Percentiles rank a stretch among this genome's conserved stretches.
These are phyloP conservation scores for Acrocera orbiculus DNA, from an alignment of 2,888 invertebrate species.

Conservation along the genomic window DNA sequence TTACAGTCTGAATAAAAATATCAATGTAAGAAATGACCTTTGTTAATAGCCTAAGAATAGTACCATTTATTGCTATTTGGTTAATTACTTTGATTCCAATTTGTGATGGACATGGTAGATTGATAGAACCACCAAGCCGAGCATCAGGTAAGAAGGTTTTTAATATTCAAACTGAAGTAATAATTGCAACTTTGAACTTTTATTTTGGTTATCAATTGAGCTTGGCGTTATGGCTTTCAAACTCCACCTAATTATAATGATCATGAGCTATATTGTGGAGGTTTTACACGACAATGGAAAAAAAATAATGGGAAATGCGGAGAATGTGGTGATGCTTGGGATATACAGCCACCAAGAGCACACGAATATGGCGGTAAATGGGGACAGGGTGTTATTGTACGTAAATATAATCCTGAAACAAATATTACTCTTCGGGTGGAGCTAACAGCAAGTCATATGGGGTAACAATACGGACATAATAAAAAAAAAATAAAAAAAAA, in stretches of 20 bases:
- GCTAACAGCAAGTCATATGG: conserved; percentile 73
- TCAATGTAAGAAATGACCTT: no score
- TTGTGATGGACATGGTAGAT: conserved; percentile 26
- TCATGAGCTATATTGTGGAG: conserved; percentile 75
- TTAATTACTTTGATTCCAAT: no score
- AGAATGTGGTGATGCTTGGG: conserved; percentile 74
- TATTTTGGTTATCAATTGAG: no score
- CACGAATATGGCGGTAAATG: conserved; percentile 74
- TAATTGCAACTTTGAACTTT: no score
- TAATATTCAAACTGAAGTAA: no score
- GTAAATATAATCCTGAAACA: conserved; percentile 51
- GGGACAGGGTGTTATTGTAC: conserved; percentile 63
- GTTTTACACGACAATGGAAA: conserved; percentile 67
- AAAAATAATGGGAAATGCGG: conserved; percentile 71
- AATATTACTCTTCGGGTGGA: conserved; percentile 58
- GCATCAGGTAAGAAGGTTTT: no score
- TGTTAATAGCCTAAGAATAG: no score
- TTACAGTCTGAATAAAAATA: no score
- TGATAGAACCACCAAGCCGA: conserved; percentile 66
- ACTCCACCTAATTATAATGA: conserved; percentile 82
- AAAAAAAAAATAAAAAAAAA: not conserved
- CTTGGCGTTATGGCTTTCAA: conserved; percentile 77
- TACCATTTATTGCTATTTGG: no score
- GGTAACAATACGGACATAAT: conserved; percentile 29
- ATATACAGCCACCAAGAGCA: conserved; percentile 46